Evolutionary conservation across 2,888 invertebrate species (phyloP).

Genomic region (Nysson spinosus): DNA sequence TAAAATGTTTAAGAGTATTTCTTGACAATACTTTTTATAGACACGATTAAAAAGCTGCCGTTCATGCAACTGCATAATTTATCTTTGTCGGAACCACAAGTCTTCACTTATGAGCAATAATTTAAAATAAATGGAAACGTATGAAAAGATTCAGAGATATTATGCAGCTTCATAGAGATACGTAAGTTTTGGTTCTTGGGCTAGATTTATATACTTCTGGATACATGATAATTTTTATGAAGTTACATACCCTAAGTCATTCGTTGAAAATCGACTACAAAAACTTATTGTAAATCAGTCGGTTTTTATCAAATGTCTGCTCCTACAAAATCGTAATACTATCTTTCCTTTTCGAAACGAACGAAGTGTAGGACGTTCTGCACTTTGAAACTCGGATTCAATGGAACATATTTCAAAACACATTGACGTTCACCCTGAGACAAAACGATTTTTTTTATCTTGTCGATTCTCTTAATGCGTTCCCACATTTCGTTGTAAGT

Average conservation of each 20-base stretch:
- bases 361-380: conserved; percentile 53
- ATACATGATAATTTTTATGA: conserved; percentile 32
- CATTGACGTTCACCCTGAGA: conserved; percentile 43
- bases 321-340: conserved; percentile 47
- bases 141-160: conserved; percentile 37
- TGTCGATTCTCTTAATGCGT: conserved; percentile 25
- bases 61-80: conserved; percentile 41
- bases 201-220: conserved; percentile 36
- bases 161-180: conserved; percentile 33
- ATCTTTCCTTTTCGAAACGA: too few species aligned
- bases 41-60: conserved; percentile 70
- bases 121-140: conserved; percentile 48
- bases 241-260: conserved; percentile 45
- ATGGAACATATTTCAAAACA: conserved; percentile 27
- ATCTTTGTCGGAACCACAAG: conserved; percentile 33
- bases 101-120: conserved; percentile 41
- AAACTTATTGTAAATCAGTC: conserved; percentile 66
- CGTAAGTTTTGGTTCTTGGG: conserved; percentile 40
- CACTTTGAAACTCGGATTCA: conserved; percentile 16
- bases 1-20: conserved; percentile 72
- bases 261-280: conserved; percentile 63
- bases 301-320: conserved; percentile 52
- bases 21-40: conserved; percentile 68
- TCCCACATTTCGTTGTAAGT: conserved; percentile 56
- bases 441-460: conserved; percentile 22